A percentile compares a stretch with the other conserved stretches of the same genome.
Evolutionary conservation across 2,888 invertebrate species (phyloP).

Genomic region (Polymixis lichenea): DNA sequence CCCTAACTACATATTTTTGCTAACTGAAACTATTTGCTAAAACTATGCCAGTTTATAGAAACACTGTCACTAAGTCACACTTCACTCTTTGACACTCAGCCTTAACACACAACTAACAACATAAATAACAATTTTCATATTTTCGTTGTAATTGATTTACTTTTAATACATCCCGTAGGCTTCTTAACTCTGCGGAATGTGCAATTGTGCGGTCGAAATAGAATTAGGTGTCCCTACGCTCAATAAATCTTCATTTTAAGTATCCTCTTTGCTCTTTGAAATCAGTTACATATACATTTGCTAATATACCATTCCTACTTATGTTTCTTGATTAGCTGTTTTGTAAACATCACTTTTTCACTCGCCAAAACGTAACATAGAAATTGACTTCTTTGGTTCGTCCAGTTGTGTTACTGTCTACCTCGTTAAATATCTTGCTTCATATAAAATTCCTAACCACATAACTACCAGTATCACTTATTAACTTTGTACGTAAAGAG

Average conservation of each 20-base stretch:
- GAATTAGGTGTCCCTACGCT: not conserved
- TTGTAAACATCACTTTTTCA: not conserved
- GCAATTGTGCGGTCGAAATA: not conserved
- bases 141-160: not conserved
- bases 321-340: not conserved
- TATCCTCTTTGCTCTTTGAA: not conserved
- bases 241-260: not conserved
- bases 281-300: not conserved
- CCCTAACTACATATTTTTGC: not conserved
- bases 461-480: not conserved
- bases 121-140: no score
- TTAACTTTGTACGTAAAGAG: not conserved
- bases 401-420: not conserved
- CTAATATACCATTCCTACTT: not conserved
- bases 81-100: not conserved
- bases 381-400: not conserved
- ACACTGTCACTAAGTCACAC: constrained; percentile 1
- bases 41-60: not conserved
- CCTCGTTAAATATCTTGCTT: not conserved
- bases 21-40: not conserved
- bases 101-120: not conserved
- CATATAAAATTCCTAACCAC: not conserved
- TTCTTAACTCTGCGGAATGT: not conserved
- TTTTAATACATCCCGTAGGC: not conserved
- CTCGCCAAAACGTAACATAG: not conserved